These are phyloP conservation scores for Pseudonaja textilis DNA, from an alignment of 2,113 vertebrate species.

Conservation along the genomic window DNA sequence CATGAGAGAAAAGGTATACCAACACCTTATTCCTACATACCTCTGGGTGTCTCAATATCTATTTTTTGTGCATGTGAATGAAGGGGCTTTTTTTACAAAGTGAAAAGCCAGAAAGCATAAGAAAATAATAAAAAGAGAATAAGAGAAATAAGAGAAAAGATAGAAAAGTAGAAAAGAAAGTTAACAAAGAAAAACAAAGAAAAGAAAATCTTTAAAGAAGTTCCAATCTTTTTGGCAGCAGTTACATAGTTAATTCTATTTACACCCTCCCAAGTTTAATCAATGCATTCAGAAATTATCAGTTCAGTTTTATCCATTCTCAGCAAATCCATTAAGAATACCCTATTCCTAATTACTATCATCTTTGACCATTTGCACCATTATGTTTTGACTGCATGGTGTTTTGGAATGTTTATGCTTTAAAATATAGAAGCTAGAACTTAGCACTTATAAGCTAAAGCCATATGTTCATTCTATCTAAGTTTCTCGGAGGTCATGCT, in stretches of 20 bases:
- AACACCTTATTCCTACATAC: neutral
- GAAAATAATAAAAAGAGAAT: neutral
- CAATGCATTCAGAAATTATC: neutral
- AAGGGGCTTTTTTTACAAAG: neutral
- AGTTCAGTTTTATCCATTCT: neutral
- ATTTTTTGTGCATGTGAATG: neutral
- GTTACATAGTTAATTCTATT: neutral
- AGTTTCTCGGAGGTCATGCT: neutral
- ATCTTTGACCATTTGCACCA: slow-evolving; percentile 7
- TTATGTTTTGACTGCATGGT: slow-evolving; percentile 4
- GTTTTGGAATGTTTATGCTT: slow-evolving; percentile 26
- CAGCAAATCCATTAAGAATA: neutral
- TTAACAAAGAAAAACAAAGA: neutral
- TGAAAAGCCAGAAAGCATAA: neutral
- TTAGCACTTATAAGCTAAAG: slow-evolving; percentile 11
- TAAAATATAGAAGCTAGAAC: slow-evolving; percentile 18
- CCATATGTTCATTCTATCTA: neutral
- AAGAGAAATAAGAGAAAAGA: neutral
- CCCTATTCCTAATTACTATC: slow-evolving; percentile 37
- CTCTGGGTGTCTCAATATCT: neutral
- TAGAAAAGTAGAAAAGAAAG: neutral
- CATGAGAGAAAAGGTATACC: slow-evolving; percentile 31
- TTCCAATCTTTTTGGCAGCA: neutral
- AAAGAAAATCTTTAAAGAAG: neutral
- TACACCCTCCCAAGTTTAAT: neutral